These are phyloP conservation scores for Stenopsyche tienmushanensis DNA, from an alignment of 1,140 invertebrate species.

Conservation along the genomic window DNA sequence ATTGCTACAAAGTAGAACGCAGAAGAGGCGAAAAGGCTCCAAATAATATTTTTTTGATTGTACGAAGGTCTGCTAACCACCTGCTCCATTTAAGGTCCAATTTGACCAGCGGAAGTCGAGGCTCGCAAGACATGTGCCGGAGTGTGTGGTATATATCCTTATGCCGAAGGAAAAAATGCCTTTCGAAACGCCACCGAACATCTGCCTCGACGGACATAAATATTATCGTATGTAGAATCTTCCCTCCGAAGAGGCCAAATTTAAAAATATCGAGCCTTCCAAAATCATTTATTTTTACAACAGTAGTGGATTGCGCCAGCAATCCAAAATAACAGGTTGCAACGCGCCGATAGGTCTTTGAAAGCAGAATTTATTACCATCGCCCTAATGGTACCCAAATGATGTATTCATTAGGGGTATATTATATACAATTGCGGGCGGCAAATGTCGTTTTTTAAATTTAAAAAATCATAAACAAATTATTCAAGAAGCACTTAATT, in stretches of 20 bases:
- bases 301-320: neutral
- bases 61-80: slow-evolving; percentile 16
- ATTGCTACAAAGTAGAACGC: too few relatives aligned
- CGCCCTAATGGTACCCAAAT: too few relatives aligned
- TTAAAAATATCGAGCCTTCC: neutral
- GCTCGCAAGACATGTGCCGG: slow-evolving; percentile 27
- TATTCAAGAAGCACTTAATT: too few relatives aligned
- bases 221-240: slow-evolving; percentile 15
- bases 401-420: too few relatives aligned
- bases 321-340: neutral
- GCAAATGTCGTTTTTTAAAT: too few relatives aligned
- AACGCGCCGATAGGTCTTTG: too few relatives aligned
- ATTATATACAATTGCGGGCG: too few relatives aligned
- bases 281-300: neutral
- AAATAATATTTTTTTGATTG: neutral
- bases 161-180: slow-evolving; percentile 11
- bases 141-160: slow-evolving; percentile 2
- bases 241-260: neutral
- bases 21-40: too few relatives aligned
- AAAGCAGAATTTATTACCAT: too few relatives aligned
- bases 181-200: slow-evolving; percentile 15
- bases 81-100: slow-evolving; percentile 26
- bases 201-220: neutral
- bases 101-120: slow-evolving; percentile 27
- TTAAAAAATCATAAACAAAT: too few relatives aligned